Conservation (phyloP, 2,888 invertebrate species). For the Epistrophella euchroma region DNA sequence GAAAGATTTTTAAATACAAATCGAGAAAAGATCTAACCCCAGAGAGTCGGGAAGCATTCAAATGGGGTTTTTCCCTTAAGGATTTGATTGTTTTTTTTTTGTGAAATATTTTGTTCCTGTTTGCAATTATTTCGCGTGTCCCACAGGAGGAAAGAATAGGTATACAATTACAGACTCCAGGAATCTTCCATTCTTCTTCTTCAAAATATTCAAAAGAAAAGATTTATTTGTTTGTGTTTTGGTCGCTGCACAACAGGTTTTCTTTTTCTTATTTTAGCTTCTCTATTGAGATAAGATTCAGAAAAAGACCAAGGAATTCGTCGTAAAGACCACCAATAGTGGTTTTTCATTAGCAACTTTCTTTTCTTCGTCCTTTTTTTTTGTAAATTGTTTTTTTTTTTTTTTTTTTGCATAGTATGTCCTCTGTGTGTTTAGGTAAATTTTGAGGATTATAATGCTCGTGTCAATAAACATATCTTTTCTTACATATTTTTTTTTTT, state of each 20-base stretch:
- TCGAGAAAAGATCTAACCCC: constrained; percentile 9
- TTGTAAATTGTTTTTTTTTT: constrained; percentile 2
- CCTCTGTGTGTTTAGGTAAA: constrained; percentile 70
- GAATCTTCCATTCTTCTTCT: constrained; percentile 30
- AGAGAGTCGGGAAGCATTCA: constrained; percentile 13
- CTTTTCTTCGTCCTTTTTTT: constrained; percentile 43
- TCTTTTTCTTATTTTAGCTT: neutral
- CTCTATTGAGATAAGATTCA: constrained; percentile 15
- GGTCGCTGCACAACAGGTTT: constrained; percentile 64
- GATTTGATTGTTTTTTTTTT: constrained; percentile 5
- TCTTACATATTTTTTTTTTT: constrained; percentile 6
- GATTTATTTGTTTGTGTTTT: constrained; percentile 59
- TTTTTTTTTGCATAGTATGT: constrained; percentile 3
- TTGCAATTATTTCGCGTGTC: constrained; percentile 64
- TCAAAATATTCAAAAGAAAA: constrained; percentile 40
- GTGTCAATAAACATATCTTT: constrained; percentile 72
- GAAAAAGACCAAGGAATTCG: constrained; percentile 22
- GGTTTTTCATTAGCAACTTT: constrained; percentile 65
- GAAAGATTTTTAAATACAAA: constrained; percentile 34
- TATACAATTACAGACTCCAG: constrained; percentile 4
- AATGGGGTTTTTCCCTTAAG: constrained; percentile 43
- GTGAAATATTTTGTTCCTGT: neutral
- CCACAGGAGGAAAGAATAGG: constrained; percentile 2
- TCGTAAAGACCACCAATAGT: constrained; percentile 71
- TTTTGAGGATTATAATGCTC: constrained; percentile 72